phyloP scores from a whole-genome alignment of 2,888 invertebrate species.

The Pterostichus niger region DNA sequence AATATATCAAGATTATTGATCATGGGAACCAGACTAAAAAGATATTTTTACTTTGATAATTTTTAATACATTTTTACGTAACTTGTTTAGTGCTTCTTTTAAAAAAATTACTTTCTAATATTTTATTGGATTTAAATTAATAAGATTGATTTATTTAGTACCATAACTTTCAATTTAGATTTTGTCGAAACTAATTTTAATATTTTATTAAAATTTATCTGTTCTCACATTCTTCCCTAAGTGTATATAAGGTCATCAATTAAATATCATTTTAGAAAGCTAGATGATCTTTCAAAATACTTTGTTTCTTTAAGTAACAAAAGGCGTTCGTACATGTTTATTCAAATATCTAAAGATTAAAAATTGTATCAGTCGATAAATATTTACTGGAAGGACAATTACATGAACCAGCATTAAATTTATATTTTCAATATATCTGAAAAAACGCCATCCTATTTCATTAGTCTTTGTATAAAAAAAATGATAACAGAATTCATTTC shows the following conservation, averaged over 20 bases:
- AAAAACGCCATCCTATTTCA: too few species aligned
- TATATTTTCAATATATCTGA: too few species aligned
- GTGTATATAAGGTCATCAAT: neutral
- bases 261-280: conserved; percentile 4
- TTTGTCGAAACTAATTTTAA: conserved; percentile 3
- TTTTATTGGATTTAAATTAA: conserved; percentile 35
- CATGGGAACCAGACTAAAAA: neutral
- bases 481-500: too few species aligned
- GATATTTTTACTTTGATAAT: neutral
- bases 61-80: conserved; percentile 1
- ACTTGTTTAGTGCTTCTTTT: neutral
- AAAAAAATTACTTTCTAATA: conserved; percentile 26
- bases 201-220: conserved; percentile 22
- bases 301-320: too few species aligned
- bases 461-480: too few species aligned
- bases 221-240: conserved; percentile 1
- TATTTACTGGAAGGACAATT: too few species aligned
- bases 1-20: conserved; percentile 38
- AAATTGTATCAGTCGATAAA: too few species aligned
- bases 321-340: too few species aligned
- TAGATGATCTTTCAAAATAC: neutral
- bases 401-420: too few species aligned
- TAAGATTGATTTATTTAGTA: conserved; percentile 8
- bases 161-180: conserved; percentile 17
- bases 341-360: too few species aligned